Base-by-base conservation (phyloP, 2,797 vertebrate species). In the Lophura swinhoii region DNA sequence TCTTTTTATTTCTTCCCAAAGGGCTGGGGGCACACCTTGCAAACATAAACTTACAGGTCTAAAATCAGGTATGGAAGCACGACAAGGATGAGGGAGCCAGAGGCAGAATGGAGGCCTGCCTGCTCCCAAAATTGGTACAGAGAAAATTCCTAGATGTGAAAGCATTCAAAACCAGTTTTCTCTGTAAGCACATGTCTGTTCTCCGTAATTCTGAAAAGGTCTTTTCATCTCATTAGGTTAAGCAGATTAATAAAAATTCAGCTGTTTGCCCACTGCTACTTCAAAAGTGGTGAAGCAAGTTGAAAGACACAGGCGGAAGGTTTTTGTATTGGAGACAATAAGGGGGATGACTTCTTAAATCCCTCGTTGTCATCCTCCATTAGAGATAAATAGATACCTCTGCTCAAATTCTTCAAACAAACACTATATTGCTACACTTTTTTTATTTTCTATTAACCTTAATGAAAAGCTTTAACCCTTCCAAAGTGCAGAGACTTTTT, bases 161-260 rank as follows among this genome's bases (percentile, higher is more conserved):
- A 96, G 90, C 62, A 94, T 90, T 69, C 24, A 41, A 90, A 96
- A 93, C 7, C 55, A 56, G 31, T 81, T 92, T 91, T 91, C 62
- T 91, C 31, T 80, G 7, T 70, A 79, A 41, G 41, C 35, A 78
- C 33, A 0, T 62, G 23, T 84, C 62, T 76, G 68, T 87, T 51
- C 26, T 72, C 56, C 39, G 51, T 84, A 96, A 97, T 98, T 98
- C 97, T 97, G 97, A 98, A 98, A 98, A 98, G 97, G 97, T 98
- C 98, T 98, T 98, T 98, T 99, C 98, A 99, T 98, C 98, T 99
- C 98, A 99, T 99, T 99, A 99, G 97, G 98, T 97, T 98, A 98
- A 99, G 98, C 98, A 99, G 98, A 99, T 99, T 98, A 99, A 99
- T 99, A 98, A 98, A 98, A 99, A 99, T 98, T 98, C 98, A 97